Evolutionary conservation across 2,888 invertebrate species (phyloP).

Genomic region (Sclerodermus sp.): DNA sequence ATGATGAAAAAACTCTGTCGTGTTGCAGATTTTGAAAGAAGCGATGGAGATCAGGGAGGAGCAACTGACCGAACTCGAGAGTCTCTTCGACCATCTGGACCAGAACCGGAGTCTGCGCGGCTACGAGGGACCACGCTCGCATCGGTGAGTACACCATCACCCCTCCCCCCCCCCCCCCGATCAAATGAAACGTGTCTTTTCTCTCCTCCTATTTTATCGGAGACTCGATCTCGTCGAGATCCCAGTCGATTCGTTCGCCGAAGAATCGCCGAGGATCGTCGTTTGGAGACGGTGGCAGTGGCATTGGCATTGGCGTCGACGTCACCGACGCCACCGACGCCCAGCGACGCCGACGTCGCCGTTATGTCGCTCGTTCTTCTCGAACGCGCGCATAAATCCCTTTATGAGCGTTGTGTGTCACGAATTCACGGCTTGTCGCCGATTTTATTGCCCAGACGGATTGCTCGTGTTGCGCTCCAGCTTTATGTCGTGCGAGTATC

Average conservation of each 20-base stretch:
- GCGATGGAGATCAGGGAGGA: slow-evolving; percentile 62
- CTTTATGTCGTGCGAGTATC: slow-evolving; percentile 36
- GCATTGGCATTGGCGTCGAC: not conserved
- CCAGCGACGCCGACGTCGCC: slow-evolving; percentile 7
- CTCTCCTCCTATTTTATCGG: no score
- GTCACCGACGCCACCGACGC: slow-evolving; percentile 6
- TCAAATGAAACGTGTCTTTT: no score
- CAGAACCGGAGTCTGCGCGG: slow-evolving; percentile 62
- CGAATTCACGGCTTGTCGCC: slow-evolving; percentile 51
- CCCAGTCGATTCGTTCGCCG: no score
- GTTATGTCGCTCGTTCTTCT: slow-evolving; percentile 19
- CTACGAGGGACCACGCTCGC: slow-evolving; percentile 45
- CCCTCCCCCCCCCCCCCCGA: no score
- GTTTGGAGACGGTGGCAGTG: not conserved
- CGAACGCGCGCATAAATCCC: slow-evolving; percentile 47
- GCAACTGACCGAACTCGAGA: slow-evolving; percentile 70
- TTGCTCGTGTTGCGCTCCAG: slow-evolving; percentile 31
- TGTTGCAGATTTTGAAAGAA: slow-evolving; percentile 54
- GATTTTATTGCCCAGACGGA: slow-evolving; percentile 48
- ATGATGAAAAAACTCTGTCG: no score
- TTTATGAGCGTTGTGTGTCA: slow-evolving; percentile 48
- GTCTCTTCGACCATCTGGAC: slow-evolving; percentile 69
- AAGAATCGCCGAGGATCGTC: slow-evolving; percentile 11
- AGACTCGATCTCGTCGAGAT: no score
- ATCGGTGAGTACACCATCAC: slow-evolving; percentile 50